These are phyloP conservation scores for Drosophila seclusa DNA, from an alignment of 2,888 invertebrate genomes.

Conservation along the genomic window DNA sequence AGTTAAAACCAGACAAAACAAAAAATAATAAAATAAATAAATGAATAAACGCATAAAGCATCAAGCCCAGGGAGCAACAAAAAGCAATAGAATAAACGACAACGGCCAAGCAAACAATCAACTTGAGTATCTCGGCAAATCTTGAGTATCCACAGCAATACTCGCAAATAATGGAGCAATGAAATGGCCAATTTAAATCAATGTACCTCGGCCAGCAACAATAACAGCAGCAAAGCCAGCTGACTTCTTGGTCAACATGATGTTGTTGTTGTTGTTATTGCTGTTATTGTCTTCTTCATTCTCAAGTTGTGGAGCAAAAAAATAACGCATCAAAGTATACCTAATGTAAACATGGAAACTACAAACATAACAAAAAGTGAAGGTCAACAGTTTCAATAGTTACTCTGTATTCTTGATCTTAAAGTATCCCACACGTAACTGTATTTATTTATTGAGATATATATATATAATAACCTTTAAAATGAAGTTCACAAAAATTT, in stretches of 20 bases:
- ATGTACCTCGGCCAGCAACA: constrained; percentile 38
- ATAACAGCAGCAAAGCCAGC: constrained; percentile 47
- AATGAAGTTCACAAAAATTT: neutral
- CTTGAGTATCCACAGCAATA: constrained; percentile 11
- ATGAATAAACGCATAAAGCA: constrained; percentile 15
- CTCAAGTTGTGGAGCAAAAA: neutral
- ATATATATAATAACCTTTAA: neutral
- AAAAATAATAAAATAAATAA: constrained; percentile 29
- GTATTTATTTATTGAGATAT: neutral
- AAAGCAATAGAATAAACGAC: constrained; percentile 15
- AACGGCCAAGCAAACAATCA: constrained; percentile 56
- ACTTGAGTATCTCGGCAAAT: constrained; percentile 48
- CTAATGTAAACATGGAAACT: neutral
- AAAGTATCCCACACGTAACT: neutral
- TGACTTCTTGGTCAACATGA: constrained; percentile 23
- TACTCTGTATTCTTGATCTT: neutral
- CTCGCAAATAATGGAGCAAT: constrained; percentile 65
- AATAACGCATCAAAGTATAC: neutral
- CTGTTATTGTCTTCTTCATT: neutral
- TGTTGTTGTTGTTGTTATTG: neutral
- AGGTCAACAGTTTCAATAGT: neutral
- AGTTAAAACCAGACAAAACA: constrained; percentile 40
- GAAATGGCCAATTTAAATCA: constrained; percentile 72
- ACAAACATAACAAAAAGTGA: neutral
- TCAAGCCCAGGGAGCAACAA: constrained; percentile 1